phyloP scores from a whole-genome alignment of 2,888 invertebrate species.

The Cerastis rubricosa region DNA sequence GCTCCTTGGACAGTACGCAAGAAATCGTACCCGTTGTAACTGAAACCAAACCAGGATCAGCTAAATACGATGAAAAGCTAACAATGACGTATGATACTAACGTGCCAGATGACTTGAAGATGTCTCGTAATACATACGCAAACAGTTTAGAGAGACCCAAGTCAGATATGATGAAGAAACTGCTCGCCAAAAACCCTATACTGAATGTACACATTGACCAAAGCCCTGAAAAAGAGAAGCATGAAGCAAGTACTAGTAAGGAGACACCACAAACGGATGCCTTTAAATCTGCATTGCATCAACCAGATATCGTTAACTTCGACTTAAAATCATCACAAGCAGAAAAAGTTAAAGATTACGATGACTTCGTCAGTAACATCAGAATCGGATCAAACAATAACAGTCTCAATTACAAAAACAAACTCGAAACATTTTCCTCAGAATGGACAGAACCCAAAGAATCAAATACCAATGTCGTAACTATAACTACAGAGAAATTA shows the following conservation, averaged over 20 bases:
- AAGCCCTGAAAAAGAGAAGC: constrained; percentile 73
- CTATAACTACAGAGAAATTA: constrained; percentile 84
- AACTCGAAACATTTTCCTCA: constrained; percentile 76
- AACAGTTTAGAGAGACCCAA: constrained; percentile 92
- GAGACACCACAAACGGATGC: constrained; percentile 82
- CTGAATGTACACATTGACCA: constrained; percentile 87
- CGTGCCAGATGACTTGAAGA: constrained; percentile 92
- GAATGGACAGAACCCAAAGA: constrained; percentile 85
- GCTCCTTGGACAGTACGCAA: constrained; percentile 84
- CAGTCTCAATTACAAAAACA: constrained; percentile 83
- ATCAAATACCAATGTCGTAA: constrained; percentile 82
- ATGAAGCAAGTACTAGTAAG: constrained; percentile 80
- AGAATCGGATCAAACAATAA: constrained; percentile 88
- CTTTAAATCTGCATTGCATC: constrained; percentile 86
- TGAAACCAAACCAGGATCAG: constrained; percentile 74
- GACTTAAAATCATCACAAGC: constrained; percentile 83
- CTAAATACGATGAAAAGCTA: constrained; percentile 86
- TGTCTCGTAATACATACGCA: constrained; percentile 91
- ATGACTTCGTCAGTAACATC: constrained; percentile 88
- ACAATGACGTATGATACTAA: constrained; percentile 90
- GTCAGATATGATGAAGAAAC: constrained; percentile 91
- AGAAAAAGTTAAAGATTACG: constrained; percentile 81
- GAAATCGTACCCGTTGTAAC: constrained; percentile 73
- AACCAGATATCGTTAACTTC: constrained; percentile 89
- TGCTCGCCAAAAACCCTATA: constrained; percentile 89